phyloP scores from a whole-genome alignment of 1,140 invertebrate species.

The Anastrepha obliqua region DNA sequence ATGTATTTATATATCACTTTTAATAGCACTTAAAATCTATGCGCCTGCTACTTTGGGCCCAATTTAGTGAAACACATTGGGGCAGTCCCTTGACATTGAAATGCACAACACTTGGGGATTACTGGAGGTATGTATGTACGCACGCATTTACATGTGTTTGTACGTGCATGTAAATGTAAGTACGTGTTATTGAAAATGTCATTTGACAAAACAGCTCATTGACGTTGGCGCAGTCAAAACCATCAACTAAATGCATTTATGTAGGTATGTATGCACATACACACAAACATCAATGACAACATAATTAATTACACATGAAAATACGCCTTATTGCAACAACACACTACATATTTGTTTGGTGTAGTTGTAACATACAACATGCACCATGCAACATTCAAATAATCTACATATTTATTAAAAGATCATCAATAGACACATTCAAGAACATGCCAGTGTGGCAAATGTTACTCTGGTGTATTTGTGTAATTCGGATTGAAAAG shows the following conservation, averaged over 20 bases:
- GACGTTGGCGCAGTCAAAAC: neutral
- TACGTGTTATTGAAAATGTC: slow-evolving; percentile 32
- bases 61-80: neutral
- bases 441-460: slow-evolving; percentile 21
- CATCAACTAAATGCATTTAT: neutral
- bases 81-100: slow-evolving; percentile 50
- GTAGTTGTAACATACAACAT: neutral
- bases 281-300: slow-evolving; percentile 17
- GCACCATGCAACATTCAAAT: slow-evolving; percentile 1
- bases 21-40: neutral
- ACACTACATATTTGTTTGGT: neutral
- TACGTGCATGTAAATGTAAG: neutral
- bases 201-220: slow-evolving; percentile 32
- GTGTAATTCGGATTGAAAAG: neutral
- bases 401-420: slow-evolving; percentile 41
- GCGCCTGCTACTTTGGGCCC: neutral
- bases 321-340: neutral
- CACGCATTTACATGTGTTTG: neutral
- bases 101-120: slow-evolving; percentile 20
- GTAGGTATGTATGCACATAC: neutral
- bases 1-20: neutral
- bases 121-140: neutral
- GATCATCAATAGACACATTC: slow-evolving; percentile 20
- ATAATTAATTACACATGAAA: slow-evolving; percentile 45
- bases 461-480: neutral